Evolutionary conservation across 2,888 invertebrate species (phyloP), one percentile per base, ranked within the genome.

Genomic region (Drosophila merina): DNA sequence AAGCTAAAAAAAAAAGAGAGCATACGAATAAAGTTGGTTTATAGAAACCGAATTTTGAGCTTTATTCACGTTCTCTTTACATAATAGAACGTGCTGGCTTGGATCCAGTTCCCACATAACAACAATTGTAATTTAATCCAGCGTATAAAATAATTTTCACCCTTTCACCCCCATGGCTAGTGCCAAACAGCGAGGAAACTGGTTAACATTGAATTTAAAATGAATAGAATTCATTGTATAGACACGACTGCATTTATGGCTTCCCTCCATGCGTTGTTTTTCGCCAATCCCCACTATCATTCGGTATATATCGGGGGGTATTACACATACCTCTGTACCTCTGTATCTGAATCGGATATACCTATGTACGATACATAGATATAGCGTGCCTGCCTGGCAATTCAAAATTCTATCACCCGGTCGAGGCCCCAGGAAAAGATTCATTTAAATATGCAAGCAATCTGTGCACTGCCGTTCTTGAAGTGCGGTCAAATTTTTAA

Each of bases 181-280:
- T 57, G 63, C 50, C 57, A 45, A 60, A 73, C 62, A 58, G 74
- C 52, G 36, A 31, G 64, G 52, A 75, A 78, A 76, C 71, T 67
- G 75, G 80, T 81, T 81, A 84, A 62, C 80, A 84, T 84, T 84
- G 80, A 84, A 81, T 81, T 75, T 64, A 14, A 76, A 84, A 75
- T 73, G 77, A 84, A 71, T 78, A 63, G 66, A 76, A 74, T 62
- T 57, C 74, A 74, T 62, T 67, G 63, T 60, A 68, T 52, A 68
- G 48, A 56, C 44, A 72, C 6, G n/a, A 73, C 70, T 75, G 69
- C 75, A 71, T 84, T 68, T 80, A 80, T 70, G 84, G 81, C 77
- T 84, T 80, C 84, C 72, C 55, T 33, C 30, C 60, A 56, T 72
- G 76, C 55, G 42, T 47, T 57, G 66, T 45, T 59, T 48, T 49